Evolutionary conservation across 1,140 invertebrate genomes (phyloP).

Genomic region (Cepaea nemoralis): DNA sequence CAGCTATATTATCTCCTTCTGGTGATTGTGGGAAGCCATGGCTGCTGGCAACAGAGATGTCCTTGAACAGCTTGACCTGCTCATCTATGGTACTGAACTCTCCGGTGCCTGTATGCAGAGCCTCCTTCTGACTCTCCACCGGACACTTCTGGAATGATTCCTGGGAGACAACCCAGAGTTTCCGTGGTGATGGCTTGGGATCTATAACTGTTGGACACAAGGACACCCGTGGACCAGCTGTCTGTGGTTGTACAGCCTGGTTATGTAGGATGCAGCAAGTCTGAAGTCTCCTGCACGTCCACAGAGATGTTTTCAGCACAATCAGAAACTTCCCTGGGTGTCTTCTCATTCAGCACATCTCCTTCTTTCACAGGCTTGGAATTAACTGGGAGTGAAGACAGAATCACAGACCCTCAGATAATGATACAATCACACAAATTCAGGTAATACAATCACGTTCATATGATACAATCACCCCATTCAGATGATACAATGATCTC

Average conservation of each 20-base stretch:
- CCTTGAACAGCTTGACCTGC: neutral
- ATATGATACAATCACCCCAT: too few relatives aligned
- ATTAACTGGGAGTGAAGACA: neutral
- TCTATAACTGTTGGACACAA: neutral
- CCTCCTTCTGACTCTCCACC: neutral
- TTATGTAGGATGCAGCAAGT: neutral
- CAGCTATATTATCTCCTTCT: constrained; percentile 23
- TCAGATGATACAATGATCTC: too few relatives aligned
- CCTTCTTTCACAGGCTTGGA: neutral
- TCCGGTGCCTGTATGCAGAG: constrained; percentile 22
- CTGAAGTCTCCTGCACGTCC: neutral
- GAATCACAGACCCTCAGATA: neutral
- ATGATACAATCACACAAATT: too few relatives aligned
- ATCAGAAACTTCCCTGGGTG: neutral
- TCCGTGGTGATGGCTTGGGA: neutral
- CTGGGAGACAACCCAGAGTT: constrained; percentile 21
- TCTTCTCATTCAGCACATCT: neutral
- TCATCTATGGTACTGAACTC: neutral
- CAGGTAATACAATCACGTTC: too few relatives aligned
- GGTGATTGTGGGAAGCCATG: neutral
- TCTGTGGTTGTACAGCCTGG: neutral
- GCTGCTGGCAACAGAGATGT: neutral
- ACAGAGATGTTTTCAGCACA: neutral
- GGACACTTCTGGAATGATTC: constrained; percentile 32
- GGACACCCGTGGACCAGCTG: neutral